A percentile compares a stretch with the other conserved stretches of the same genome.
phyloP scores from a whole-genome alignment of 2,888 invertebrate species.

The Boloria euphrosyne region DNA sequence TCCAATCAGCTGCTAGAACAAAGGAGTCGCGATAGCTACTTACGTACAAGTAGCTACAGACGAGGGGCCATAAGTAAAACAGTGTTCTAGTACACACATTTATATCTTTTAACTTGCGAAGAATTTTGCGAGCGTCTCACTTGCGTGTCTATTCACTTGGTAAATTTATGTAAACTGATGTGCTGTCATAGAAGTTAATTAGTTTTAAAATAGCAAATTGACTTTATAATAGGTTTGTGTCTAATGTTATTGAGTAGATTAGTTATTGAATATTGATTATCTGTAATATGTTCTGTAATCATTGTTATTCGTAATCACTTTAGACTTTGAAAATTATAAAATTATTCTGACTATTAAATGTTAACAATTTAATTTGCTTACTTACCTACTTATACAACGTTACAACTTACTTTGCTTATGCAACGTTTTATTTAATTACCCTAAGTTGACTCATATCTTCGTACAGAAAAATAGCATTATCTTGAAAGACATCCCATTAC shows the following conservation, averaged over 20 bases:
- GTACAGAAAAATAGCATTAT: constrained; percentile 74
- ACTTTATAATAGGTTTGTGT: neutral
- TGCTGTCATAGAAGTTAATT: constrained; percentile 67
- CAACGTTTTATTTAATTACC: neutral
- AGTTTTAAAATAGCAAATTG: constrained; percentile 56
- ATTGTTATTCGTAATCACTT: too few relatives aligned
- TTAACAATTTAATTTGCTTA: too few relatives aligned
- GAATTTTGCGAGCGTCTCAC: constrained; percentile 67
- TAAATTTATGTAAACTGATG: constrained; percentile 66
- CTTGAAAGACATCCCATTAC: constrained; percentile 80
- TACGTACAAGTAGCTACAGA: constrained; percentile 75
- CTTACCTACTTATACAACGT: too few relatives aligned
- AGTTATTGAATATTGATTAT: too few relatives aligned
- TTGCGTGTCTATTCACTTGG: constrained; percentile 70
- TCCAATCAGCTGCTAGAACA: constrained; percentile 84
- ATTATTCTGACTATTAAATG: too few relatives aligned
- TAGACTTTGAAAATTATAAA: too few relatives aligned
- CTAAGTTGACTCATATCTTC: constrained; percentile 41
- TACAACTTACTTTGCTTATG: too few relatives aligned
- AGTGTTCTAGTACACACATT: constrained; percentile 59
- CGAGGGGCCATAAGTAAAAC: constrained; percentile 68
- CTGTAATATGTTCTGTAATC: too few relatives aligned
- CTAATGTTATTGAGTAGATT: too few relatives aligned
- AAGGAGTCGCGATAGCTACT: constrained; percentile 81
- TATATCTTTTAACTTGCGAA: constrained; percentile 66